Evolutionary conservation across 2,888 invertebrate species (phyloP), one percentile per base, ranked within the genome.

Genomic region (Drosophila rellima): DNA sequence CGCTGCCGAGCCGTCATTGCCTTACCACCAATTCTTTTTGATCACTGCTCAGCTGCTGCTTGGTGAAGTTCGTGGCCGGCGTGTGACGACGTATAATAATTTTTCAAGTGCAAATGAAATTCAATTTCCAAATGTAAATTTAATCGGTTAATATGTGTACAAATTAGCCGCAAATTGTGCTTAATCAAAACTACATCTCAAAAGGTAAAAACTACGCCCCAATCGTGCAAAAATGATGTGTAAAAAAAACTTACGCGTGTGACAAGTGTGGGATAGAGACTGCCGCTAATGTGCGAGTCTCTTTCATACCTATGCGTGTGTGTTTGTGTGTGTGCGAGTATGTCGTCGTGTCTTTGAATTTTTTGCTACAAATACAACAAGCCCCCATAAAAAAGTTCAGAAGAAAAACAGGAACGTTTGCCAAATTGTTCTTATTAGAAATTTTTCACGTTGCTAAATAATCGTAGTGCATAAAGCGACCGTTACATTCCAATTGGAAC

Each of bases 321-420:
- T 33, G 48, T 40, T 56, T 40, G 57, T 20, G 51, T 59, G 42
- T 71, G 42, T 84, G 84, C 17, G 47, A 60, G 45, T 72, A 39
- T 84, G 84, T 66, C 83, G 88, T 82, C 83, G 86, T 85, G 77
- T 85, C 86, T 82, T 82, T 87, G 88, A 88, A 88, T 84, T 81
- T 88, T 80, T 80, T 69, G 73, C 73, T 85, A 85, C 70, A 88
- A 70, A 79, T 69, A 79, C 74, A 82, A 81, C 44, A 74, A 67
- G 45, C 33, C 18, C 29, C 11, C 13, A 45, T 33, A 62, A 52
- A 62, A 62, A 39, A 15, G 39, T 37, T 15, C 18, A n/a, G 39
- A 47, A 56, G 42, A 40, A 51, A 35, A 45, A 47, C 45, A 57
- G 47, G 40, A 54, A 67, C 57, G 60, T 51, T 60, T 73, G 68